A percentile compares a stretch with the other conserved stretches of the same genome.
These are phyloP conservation scores for Sminthurides aquaticus DNA, from an alignment of 2,888 invertebrate genomes.

Conservation along the genomic window DNA sequence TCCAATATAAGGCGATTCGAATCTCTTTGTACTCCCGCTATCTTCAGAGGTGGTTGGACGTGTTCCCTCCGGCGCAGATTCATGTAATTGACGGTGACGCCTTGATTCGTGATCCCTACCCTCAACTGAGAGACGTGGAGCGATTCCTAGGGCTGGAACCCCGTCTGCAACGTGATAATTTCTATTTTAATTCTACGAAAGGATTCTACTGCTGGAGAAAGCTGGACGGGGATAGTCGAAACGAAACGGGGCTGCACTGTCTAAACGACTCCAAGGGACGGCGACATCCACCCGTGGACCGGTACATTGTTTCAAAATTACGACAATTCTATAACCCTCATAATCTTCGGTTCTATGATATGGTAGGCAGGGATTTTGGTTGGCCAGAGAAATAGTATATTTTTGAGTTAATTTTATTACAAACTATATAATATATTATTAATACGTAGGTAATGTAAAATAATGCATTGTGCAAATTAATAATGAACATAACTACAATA, in stretches of 20 bases:
- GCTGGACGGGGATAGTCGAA: conserved; percentile 42
- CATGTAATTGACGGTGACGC: conserved; percentile 73
- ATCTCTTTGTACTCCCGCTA: conserved; percentile 88
- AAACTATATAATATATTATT: too few relatives aligned
- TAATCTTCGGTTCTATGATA: conserved; percentile 84
- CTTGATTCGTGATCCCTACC: conserved; percentile 41
- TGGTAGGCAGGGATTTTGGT: conserved; percentile 84
- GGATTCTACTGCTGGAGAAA: conserved; percentile 75
- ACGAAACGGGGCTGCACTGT: conserved; percentile 60
- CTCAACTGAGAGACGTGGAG: conserved; percentile 62
- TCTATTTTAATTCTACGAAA: conserved; percentile 94
- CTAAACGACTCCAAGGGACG: conserved; percentile 73
- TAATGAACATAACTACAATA: too few relatives aligned
- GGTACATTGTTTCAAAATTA: conserved; percentile 67
- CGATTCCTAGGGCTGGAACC: conserved; percentile 69
- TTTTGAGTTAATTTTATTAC: neutral
- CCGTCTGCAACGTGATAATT: conserved; percentile 71
- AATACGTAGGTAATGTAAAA: too few relatives aligned
- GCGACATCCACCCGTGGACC: conserved; percentile 79
- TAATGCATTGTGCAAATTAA: too few relatives aligned
- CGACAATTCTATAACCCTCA: conserved; percentile 81
- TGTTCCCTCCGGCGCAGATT: conserved; percentile 83
- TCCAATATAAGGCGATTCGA: conserved; percentile 72
- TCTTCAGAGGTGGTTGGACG: conserved; percentile 83
- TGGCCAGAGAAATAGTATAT: conserved; percentile 76